Evolutionary conservation across 2,797 vertebrate species (phyloP).

Genomic region (Mallotus villosus): DNA sequence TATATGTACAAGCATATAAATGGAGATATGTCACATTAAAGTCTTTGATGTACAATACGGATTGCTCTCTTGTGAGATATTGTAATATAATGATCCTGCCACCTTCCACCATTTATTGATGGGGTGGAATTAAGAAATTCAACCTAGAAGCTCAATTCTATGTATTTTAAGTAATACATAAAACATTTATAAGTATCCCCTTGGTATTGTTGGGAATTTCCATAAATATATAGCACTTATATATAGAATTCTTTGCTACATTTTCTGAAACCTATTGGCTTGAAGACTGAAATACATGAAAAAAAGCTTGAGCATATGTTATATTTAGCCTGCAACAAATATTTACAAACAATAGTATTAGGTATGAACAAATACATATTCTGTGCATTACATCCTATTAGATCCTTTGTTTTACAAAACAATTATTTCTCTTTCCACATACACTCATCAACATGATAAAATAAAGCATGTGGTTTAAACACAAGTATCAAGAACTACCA

Average conservation of each 20-base stretch:
- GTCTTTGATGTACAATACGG: background rate
- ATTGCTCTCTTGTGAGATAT: background rate
- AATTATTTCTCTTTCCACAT: background rate
- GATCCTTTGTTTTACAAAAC: conserved; percentile 9
- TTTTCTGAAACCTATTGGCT: background rate
- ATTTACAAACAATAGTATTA: background rate
- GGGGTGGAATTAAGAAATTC: background rate
- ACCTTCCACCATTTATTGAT: too few relatives aligned
- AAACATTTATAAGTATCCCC: background rate
- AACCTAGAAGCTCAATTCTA: background rate
- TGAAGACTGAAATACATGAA: background rate
- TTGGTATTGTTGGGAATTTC: background rate
- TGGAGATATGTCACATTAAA: conserved; percentile 11
- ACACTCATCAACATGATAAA: conserved; percentile 1
- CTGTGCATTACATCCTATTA: conserved; percentile 1
- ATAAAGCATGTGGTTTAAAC: background rate
- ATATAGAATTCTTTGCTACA: background rate
- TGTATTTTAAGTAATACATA: background rate
- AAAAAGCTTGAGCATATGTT: background rate
- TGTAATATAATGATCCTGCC: background rate
- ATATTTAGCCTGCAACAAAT: background rate
- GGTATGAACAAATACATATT: background rate
- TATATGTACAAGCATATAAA: conserved; percentile 7
- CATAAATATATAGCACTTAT: background rate
- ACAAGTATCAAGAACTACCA: background rate